Evolutionary conservation across 2,888 invertebrate genomes (phyloP), one percentile per base, ranked within the genome.

Genomic region (Drosophila ustulata): DNA sequence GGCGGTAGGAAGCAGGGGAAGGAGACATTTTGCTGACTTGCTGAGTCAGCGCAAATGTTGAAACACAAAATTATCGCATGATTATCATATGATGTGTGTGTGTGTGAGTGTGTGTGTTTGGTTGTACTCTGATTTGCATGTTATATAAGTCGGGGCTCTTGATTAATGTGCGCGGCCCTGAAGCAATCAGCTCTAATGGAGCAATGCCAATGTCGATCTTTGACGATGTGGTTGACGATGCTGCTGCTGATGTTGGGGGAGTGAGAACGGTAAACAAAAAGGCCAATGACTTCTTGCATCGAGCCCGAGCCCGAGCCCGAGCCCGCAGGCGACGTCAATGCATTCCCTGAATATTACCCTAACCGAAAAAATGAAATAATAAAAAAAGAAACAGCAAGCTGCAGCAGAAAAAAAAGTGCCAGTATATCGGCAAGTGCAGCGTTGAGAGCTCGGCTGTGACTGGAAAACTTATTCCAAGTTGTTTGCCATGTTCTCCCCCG

Each of bases 71-170:
- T 80, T 82, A 78, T 82, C 89, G 82, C 88, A 85, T 85, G 83
- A 85, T 85, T 75, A 89, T 74, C 83, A 88, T 82, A 74, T 82
- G 80, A 84, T 79, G 64, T 56, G 59, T 46, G 39, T 34, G 32
- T 34, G n/a, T n/a, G 18, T 1, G 18, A 18, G 30, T 56, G 18
- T 45, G 50, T 46, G n/a, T 46, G 55, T 18, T 46, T 43, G 28
- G 30, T 32, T 47, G 26, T 32, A 26, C 61, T 39, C 23, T 49
- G 30, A 57, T 82, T 82, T 80, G 55, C 80, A 71, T 72, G 58
- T 72, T 65, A 71, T 73, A 59, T 61, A 75, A 75, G 51, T 45
- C 46, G 37, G 13, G 50, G 13, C 18, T 41, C 18, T 45, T 65
- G 72, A 82, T 85, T 73, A 70, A 72, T 82, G 66, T 68, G 58